Percentiles rank a stretch among this genome's conserved stretches.
These are phyloP conservation scores for Psix sp. DNA, from an alignment of 1,140 invertebrate species.

Conservation along the genomic window DNA sequence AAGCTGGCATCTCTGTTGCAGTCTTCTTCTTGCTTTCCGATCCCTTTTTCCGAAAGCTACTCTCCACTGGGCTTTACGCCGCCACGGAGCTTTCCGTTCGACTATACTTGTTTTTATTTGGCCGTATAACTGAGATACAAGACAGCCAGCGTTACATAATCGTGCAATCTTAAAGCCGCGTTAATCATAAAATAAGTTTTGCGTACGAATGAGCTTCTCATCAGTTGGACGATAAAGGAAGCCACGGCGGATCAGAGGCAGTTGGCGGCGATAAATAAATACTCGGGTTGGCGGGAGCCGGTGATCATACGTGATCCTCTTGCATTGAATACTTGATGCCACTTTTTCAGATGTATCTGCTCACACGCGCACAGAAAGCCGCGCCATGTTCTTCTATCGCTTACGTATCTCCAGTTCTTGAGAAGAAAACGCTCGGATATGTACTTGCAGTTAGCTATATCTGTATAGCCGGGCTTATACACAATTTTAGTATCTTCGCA, in stretches of 20 bases:
- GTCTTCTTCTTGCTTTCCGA: slow-evolving; percentile 57
- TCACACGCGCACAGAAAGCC: slow-evolving; percentile 51
- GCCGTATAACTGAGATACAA: slow-evolving; percentile 37
- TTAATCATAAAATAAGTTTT: slow-evolving; percentile 23
- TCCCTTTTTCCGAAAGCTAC: slow-evolving; percentile 60
- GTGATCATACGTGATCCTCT: slow-evolving; percentile 77
- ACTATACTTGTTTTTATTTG: slow-evolving; percentile 57
- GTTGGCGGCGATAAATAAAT: slow-evolving; percentile 73
- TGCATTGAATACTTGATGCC: slow-evolving; percentile 77
- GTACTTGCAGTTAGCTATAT: slow-evolving; percentile 37
- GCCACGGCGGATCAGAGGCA: too few relatives aligned
- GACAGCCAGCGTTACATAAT: slow-evolving; percentile 10
- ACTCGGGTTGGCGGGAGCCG: slow-evolving; percentile 66
- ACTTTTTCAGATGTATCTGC: slow-evolving; percentile 73
- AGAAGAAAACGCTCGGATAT: slow-evolving; percentile 49
- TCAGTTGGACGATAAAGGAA: slow-evolving; percentile 20
- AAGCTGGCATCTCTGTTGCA: slow-evolving; percentile 53
- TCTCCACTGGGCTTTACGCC: slow-evolving; percentile 37
- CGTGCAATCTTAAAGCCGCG: slow-evolving; percentile 24
- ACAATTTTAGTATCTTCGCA: slow-evolving; percentile 58
- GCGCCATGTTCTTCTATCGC: slow-evolving; percentile 50
- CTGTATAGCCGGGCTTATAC: slow-evolving; percentile 51
- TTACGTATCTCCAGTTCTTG: slow-evolving; percentile 56
- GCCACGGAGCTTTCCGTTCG: slow-evolving; percentile 30
- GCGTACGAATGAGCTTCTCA: slow-evolving; percentile 7